Evolutionary conservation across 2,888 invertebrate species (phyloP).

Genomic region (Agriopis aurantiaria): DNA sequence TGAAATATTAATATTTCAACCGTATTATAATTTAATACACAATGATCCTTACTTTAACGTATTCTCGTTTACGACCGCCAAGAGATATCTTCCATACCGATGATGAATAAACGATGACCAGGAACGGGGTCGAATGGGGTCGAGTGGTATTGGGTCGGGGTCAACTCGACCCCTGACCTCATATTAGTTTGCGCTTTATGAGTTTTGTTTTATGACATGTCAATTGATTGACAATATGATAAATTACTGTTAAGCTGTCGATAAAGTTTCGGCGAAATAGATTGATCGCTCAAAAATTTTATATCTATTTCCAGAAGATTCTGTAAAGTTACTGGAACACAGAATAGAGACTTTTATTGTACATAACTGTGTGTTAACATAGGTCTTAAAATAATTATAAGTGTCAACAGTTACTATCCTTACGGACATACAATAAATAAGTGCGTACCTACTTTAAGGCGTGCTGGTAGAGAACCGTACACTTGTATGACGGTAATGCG

Average conservation of each 20-base stretch:
- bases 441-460: too few relatives aligned
- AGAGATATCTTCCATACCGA: constrained; percentile 32
- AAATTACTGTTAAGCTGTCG: neutral
- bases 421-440: too few relatives aligned
- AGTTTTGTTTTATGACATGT: constrained; percentile 10
- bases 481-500: too few relatives aligned
- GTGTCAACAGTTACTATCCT: too few relatives aligned
- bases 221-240: constrained; percentile 1
- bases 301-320: too few relatives aligned
- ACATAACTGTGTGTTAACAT: too few relatives aligned
- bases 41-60: constrained; percentile 5
- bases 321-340: too few relatives aligned
- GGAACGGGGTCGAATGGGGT: constrained; percentile 27
- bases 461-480: too few relatives aligned
- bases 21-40: neutral
- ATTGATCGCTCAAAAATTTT: too few relatives aligned
- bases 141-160: constrained; percentile 32
- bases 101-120: constrained; percentile 45
- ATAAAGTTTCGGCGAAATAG: neutral
- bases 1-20: neutral
- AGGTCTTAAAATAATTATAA: too few relatives aligned
- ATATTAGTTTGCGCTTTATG: constrained; percentile 16
- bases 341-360: too few relatives aligned
- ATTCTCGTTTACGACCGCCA: constrained; percentile 20
- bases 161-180: constrained; percentile 30